A percentile compares a stretch with the other conserved stretches of the same genome.
Evolutionary conservation across 1,140 invertebrate species (phyloP).

Genomic region (Aradophagus sp.): DNA sequence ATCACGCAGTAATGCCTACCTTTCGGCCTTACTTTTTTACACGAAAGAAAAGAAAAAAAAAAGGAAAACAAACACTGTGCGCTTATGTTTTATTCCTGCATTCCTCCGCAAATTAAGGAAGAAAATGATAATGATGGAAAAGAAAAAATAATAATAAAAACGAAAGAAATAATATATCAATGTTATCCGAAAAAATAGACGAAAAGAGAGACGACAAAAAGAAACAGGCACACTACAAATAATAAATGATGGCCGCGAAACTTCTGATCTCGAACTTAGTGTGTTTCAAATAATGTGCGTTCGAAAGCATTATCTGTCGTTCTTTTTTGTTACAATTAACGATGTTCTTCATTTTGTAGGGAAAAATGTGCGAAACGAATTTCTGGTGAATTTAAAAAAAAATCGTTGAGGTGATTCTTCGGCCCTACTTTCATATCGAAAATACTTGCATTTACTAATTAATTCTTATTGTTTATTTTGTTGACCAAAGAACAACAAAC

Average conservation of each 20-base stretch:
- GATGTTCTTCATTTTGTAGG: conserved; percentile 2
- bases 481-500: too few species aligned
- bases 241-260: conserved; percentile 9
- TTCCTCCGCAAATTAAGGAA: conserved; percentile 59
- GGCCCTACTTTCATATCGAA: too few species aligned
- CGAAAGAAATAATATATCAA: conserved; percentile 53
- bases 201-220: conserved; percentile 16
- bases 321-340: conserved; percentile 30
- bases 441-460: too few species aligned
- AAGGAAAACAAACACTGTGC: conserved; percentile 58
- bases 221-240: conserved; percentile 25
- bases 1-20: conserved; percentile 65
- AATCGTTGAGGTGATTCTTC: too few species aligned
- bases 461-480: too few species aligned
- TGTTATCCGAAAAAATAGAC: conserved; percentile 51
- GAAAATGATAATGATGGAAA: conserved; percentile 31
- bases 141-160: too few species aligned
- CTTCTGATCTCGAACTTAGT: conserved; percentile 52
- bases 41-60: conserved; percentile 56
- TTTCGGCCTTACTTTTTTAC: conserved; percentile 72
- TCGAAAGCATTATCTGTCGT: conserved; percentile 39
- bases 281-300: conserved; percentile 31
- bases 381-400: conserved; percentile 7
- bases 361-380: conserved; percentile 1
- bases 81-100: conserved; percentile 61